These are phyloP conservation scores for Hafferia zeledoni DNA, from an alignment of 2,797 vertebrate genomes.

Conservation along the genomic window DNA sequence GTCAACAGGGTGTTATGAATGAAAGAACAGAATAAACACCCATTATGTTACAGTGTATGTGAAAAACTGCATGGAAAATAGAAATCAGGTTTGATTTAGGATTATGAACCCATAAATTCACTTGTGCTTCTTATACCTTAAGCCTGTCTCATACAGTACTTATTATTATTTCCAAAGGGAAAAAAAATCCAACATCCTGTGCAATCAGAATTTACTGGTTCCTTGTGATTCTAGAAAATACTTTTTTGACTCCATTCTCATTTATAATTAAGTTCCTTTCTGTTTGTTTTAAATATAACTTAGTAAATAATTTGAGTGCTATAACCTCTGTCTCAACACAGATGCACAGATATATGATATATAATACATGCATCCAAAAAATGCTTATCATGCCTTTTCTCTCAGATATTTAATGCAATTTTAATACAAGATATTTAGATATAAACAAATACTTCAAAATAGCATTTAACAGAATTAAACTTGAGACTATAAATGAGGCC, in stretches of 20 bases:
- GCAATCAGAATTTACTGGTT: conserved; percentile 47
- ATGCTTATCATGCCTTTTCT: not conserved
- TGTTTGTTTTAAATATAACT: conserved; percentile 30
- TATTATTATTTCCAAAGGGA: conserved; percentile 35
- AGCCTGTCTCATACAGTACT: not conserved
- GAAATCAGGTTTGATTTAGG: conserved; percentile 64
- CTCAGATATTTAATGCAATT: not conserved
- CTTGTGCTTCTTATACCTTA: conserved; percentile 30
- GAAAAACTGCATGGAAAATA: conserved; percentile 69
- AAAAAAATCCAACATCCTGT: conserved; percentile 2
- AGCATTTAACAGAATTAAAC: not conserved
- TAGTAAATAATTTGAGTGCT: not conserved
- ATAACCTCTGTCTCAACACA: not conserved
- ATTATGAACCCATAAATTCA: conserved; percentile 63
- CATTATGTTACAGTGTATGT: conserved; percentile 24
- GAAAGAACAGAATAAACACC: conserved; percentile 59
- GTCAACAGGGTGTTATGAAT: conserved; percentile 51
- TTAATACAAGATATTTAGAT: not conserved
- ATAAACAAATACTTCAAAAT: not conserved
- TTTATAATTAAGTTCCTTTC: conserved; percentile 36
- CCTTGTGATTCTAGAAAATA: conserved; percentile 34
- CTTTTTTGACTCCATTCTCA: conserved; percentile 8
- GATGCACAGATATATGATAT: not conserved
- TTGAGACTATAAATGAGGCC: not conserved
- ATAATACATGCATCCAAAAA: not conserved